Conservation (phyloP, 2,797 vertebrate species). For the Sebastes steindachneri region DNA sequence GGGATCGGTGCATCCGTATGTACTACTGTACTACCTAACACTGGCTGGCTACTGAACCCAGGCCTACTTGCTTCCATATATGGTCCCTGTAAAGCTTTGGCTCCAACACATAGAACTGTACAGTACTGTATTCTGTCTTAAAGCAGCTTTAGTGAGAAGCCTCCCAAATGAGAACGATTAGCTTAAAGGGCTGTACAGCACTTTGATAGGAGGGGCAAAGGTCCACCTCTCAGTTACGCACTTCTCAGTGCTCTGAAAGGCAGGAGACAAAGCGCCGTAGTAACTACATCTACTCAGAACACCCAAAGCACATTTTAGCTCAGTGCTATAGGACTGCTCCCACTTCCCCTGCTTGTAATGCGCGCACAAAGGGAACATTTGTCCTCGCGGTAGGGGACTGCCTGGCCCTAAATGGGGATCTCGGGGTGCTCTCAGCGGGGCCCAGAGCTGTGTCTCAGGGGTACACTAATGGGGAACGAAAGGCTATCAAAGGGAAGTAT, state of each 20-base stretch:
- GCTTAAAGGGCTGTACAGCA: constrained; percentile 52
- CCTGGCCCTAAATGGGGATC: constrained; percentile 74
- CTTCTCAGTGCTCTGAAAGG: constrained; percentile 64
- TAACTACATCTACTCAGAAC: constrained; percentile 78
- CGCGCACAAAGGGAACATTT: constrained; percentile 82
- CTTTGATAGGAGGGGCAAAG: constrained; percentile 72
- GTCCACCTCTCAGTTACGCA: constrained; percentile 75
- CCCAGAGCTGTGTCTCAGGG: constrained; percentile 71
- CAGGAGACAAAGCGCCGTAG: constrained; percentile 69
- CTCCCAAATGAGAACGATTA: constrained; percentile 64
- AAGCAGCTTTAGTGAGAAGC: constrained; percentile 23
- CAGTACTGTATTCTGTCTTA: constrained; percentile 12
- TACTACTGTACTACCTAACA: background rate
- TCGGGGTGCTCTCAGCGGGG: constrained; percentile 76
- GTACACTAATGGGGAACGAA: constrained; percentile 84
- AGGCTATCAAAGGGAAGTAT: constrained; percentile 85
- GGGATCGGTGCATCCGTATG: no score
- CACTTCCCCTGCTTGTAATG: constrained; percentile 75
- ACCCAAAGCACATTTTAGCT: constrained; percentile 72
- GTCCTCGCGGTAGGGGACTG: constrained; percentile 81
- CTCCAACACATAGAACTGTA: constrained; percentile 7
- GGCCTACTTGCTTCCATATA: background rate
- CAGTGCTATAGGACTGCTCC: constrained; percentile 68
- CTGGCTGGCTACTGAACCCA: background rate
- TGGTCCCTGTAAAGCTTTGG: background rate